Conservation (phyloP, 2,888 invertebrate species). For the Bembecia ichneumoniformis region DNA sequence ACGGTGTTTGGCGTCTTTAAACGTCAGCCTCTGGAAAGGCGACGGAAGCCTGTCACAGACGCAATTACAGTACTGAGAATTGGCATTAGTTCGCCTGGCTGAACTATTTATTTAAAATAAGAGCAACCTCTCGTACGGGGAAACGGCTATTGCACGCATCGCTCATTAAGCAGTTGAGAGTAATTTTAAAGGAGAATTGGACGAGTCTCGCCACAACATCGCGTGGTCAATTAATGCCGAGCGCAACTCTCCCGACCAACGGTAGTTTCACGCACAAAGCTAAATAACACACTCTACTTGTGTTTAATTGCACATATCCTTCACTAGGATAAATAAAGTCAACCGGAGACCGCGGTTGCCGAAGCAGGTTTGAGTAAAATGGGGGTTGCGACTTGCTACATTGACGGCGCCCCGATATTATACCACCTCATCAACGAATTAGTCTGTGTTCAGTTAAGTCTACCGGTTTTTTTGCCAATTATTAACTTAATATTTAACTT, state of each 20-base stretch:
- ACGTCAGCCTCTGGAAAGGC: slow-evolving; percentile 54
- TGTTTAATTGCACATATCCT: slow-evolving; percentile 56
- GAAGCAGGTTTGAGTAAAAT: slow-evolving; percentile 11
- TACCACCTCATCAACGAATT: background rate
- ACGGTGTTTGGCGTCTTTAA: slow-evolving; percentile 49
- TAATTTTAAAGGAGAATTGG: slow-evolving; percentile 64
- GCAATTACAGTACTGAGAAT: slow-evolving; percentile 71
- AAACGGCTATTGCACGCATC: slow-evolving; percentile 71
- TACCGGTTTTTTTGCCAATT: no score
- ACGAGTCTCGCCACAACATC: slow-evolving; percentile 57
- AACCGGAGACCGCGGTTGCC: slow-evolving; percentile 24
- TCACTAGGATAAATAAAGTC: slow-evolving; percentile 38
- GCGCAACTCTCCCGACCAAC: slow-evolving; percentile 27
- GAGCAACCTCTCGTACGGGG: slow-evolving; percentile 64
- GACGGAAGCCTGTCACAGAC: slow-evolving; percentile 70
- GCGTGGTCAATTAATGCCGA: slow-evolving; percentile 70
- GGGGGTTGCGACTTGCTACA: background rate
- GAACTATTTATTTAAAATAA: slow-evolving; percentile 72
- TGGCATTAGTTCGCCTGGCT: slow-evolving; percentile 64
- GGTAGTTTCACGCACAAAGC: slow-evolving; percentile 33
- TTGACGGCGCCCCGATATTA: background rate
- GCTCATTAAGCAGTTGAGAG: slow-evolving; percentile 72
- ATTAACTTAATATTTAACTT: no score
- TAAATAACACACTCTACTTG: slow-evolving; percentile 41
- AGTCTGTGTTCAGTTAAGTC: background rate